Base-by-base conservation (phyloP, 2,113 vertebrate genomes). In the Sapayoa aenigma region DNA sequence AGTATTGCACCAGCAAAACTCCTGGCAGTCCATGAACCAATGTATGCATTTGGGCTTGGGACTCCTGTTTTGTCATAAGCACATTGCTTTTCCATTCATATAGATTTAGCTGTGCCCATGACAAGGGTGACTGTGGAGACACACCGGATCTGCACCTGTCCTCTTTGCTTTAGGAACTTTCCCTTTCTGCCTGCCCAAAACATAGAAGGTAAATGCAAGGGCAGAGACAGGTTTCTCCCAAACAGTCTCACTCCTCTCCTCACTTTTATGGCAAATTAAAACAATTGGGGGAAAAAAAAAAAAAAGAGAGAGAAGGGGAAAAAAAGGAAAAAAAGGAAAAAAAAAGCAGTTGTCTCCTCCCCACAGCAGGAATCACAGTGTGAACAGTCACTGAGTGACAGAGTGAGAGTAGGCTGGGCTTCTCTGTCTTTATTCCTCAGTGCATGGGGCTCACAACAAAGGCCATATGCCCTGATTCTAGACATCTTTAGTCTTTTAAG, bases 341-440 rank as follows among this genome's bases (percentile, higher is more conserved):
- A 91, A 85, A 90, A 96, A 90, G 78, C 41, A 69, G 78, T 94
- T 79, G 63, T 87, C 90, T 96, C 72, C 90, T 94, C n/a, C 30
- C 58, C 33, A 0, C 90, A 96, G 95, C 90, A 89, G 95, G 86
- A 87, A 69, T 69, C 92, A 85, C 78, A 83, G 79, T 92, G 88
- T 71, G 83, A 94, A 88, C 92, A 78, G 88, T 39, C 60, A 80
- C 33, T 33, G 90, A 92, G 83, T 77, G 88, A 94, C 90, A 92
- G 75, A 92, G 73, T 39, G 71, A 92, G 93, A 91, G 82, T 52
- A 93, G 89, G 91, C 23, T 92, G 93, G 83, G 77, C 66, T 95
- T 69, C 11, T 33, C 81, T 85, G 76, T 84, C 49, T 96, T 89
- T 95, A 95, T 85, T 87, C 89, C 42, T 76, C 7, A 2, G 84